Base-by-base conservation (phyloP, 2,888 invertebrate genomes). In the Luperina nickerlii region DNA sequence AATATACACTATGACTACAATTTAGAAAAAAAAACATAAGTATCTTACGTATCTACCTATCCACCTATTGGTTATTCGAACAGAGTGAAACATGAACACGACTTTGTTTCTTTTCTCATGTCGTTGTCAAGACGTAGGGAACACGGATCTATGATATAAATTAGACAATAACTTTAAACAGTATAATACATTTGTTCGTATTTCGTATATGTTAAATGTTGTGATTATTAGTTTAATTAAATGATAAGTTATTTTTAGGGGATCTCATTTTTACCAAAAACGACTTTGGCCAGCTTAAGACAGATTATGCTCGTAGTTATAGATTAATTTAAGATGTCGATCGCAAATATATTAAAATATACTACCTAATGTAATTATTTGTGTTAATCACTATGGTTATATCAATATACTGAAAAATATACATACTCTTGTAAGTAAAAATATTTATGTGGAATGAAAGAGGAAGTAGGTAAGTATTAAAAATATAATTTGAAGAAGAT, bases 221-320 rank as follows among this genome's bases (percentile, higher is more conserved):
- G 93, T 94, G 91, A 94, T 92, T 93, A 79, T 82, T 84, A 87
- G 80, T 79, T 82, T 81, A 78, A 81, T 63, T 81, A 74, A 65
- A 60, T 81, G 62, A 76, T 87, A 90, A 87, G 79, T 89, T 88
- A 89, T 74, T 78, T 85, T 81, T 91, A 93, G 92, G 91, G 87
- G 94, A 93, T 93, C 92, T 92, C 90, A 93, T 90, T 93, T 93
- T 81, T 91, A 92, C 89, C 91, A 84, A 15, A 92, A 94, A 96
- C 95, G 96, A 96, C 96, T 94, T 89, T 93, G 96, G 96, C 96
- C 92, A 92, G 94, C 89, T 92, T 90, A 87, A 92, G 81, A 92
- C 90, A 90, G 83, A 90, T 88, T 88, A 91, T 90, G 88, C 78
- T 84, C 87, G 87, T 84, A 89, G 82, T 89, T 87, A 85, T 92